Percentiles rank a stretch among this genome's conserved stretches.
Evolutionary conservation across 2,888 invertebrate genomes (phyloP).

Genomic region (Drosophila siamana): DNA sequence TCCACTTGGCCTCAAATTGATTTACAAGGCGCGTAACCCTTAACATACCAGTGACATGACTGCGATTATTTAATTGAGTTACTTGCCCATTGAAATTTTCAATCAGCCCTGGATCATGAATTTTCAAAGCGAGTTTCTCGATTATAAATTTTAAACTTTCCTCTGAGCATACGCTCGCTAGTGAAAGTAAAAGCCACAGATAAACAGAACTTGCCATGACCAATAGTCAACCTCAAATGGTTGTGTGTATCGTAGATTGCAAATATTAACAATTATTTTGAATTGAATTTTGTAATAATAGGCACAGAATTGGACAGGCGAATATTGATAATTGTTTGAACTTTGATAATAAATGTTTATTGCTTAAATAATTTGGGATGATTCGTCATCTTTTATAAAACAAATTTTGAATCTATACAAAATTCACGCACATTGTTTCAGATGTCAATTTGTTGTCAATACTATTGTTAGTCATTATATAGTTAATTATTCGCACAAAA

Average conservation of each 20-base stretch:
- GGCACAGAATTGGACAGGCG: not conserved
- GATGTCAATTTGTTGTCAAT: too few relatives aligned
- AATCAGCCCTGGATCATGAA: not conserved
- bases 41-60: not conserved
- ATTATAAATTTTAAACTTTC: not conserved
- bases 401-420: not conserved
- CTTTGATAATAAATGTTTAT: not conserved
- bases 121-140: not conserved
- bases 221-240: conserved; percentile 4
- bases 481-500: too few relatives aligned
- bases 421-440: too few relatives aligned
- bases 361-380: not conserved
- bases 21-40: not conserved
- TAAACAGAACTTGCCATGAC: conserved; percentile 11
- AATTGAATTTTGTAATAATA: not conserved
- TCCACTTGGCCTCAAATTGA: not conserved
- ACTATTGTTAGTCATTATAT: too few relatives aligned
- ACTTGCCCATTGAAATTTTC: not conserved
- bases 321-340: not conserved
- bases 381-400: too few relatives aligned
- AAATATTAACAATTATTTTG: not conserved
- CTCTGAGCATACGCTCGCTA: not conserved
- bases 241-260: not conserved
- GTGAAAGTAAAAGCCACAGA: not conserved
- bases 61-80: conserved; percentile 17